Conservation (phyloP, 2,797 vertebrate genomes). For the Peromyscus melanophrys region DNA sequence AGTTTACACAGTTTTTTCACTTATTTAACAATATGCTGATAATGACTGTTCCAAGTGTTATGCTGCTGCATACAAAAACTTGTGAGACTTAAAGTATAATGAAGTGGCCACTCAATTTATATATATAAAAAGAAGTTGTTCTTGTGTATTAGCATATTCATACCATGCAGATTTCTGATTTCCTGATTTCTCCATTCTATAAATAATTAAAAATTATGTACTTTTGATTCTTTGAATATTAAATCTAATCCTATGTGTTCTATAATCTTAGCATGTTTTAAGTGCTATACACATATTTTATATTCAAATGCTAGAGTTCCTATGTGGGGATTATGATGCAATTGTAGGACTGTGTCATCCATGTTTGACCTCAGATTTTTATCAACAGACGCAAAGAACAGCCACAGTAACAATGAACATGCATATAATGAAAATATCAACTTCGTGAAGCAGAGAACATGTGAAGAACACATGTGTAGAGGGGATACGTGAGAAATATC, state of each 20-base stretch:
- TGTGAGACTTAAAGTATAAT: not conserved
- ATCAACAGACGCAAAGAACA: constrained; percentile 35
- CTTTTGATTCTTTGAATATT: not conserved
- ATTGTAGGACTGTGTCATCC: constrained; percentile 35
- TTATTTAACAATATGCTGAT: not conserved
- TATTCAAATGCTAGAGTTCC: constrained; percentile 59
- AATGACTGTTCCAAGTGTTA: not conserved
- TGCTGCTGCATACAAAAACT: not conserved
- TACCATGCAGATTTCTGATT: not conserved
- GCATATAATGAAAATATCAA: not conserved
- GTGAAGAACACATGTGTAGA: constrained; percentile 16
- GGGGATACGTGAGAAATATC: not conserved
- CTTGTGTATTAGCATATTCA: constrained; percentile 29
- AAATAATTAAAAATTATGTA: constrained; percentile 50
- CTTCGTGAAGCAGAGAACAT: not conserved
- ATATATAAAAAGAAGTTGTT: not conserved
- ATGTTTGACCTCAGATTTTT: constrained; percentile 32
- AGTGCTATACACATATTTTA: not conserved
- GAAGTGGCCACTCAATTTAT: not conserved
- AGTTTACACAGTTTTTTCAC: not conserved
- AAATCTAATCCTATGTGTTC: not conserved
- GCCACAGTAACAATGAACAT: constrained; percentile 18
- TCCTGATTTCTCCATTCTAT: not conserved
- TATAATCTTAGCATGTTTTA: constrained; percentile 17
- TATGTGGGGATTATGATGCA: constrained; percentile 4